Evolutionary conservation across 2,888 invertebrate species (phyloP).

Genomic region (Patella caerulea): DNA sequence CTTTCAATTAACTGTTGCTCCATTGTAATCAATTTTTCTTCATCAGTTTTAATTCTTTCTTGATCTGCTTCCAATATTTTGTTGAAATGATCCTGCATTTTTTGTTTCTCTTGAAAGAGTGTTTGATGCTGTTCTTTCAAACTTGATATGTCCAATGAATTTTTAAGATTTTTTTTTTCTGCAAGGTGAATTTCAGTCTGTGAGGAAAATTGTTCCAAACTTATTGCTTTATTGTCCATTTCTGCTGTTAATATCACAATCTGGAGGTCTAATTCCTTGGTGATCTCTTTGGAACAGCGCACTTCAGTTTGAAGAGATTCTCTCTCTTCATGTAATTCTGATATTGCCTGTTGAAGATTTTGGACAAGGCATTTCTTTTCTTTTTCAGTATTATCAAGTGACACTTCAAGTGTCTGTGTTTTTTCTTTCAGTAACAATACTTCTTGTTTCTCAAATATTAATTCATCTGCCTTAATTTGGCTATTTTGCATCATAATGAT

Average conservation of each 20-base stretch:
- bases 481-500: no score
- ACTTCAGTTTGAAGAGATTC: no score
- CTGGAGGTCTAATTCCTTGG: background rate
- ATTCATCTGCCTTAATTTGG: no score
- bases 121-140: conserved; percentile 16
- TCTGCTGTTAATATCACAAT: background rate
- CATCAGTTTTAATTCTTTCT: conserved; percentile 12
- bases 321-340: no score
- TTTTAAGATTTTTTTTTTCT: background rate
- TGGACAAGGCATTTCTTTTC: no score
- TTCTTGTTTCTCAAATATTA: no score
- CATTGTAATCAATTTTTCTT: conserved; percentile 15
- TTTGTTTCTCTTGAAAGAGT: conserved; percentile 9
- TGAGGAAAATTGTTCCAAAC: conserved; percentile 23
- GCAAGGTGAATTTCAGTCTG: conserved; percentile 15
- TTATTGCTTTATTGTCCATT: conserved; percentile 17
- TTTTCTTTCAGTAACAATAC: no score
- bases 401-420: no score
- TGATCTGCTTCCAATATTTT: background rate
- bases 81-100: background rate
- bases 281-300: background rate
- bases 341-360: no score
- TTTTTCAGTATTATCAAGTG: no score
- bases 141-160: conserved; percentile 9
- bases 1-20: conserved; percentile 3